phyloP scores from a whole-genome alignment of 2,113 vertebrate species.

The Pomatorhinus ruficollis region DNA sequence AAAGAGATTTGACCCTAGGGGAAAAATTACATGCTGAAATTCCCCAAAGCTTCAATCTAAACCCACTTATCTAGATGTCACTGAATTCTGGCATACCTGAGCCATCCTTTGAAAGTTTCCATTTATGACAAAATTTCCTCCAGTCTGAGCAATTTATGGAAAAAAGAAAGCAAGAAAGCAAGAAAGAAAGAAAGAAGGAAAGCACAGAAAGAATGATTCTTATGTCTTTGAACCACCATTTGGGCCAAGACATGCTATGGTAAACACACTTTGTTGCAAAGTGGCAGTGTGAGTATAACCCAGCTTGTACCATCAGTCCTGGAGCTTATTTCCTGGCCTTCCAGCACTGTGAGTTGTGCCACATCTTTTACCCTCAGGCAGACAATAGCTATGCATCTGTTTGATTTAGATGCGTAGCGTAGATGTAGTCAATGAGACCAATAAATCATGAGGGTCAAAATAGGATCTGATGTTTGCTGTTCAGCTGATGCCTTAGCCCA shows the following conservation, averaged over 20 bases:
- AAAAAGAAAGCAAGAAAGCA: background rate
- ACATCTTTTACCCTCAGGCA: background rate
- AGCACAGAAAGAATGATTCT: background rate
- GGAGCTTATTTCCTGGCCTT: background rate
- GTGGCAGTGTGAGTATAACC: background rate
- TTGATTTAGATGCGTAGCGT: background rate
- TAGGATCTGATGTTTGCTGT: background rate
- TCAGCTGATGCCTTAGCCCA: background rate
- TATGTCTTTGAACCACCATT: background rate
- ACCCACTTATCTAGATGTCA: background rate
- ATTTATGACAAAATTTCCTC: background rate
- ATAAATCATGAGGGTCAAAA: background rate
- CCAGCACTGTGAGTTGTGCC: accelerated
- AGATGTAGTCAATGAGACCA: background rate
- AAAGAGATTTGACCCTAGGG: background rate
- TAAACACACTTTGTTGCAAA: background rate
- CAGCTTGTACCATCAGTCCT: background rate
- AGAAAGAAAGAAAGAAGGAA: too few relatives aligned
- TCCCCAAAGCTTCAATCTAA: background rate
- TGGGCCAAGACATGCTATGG: accelerated
- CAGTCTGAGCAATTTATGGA: background rate
- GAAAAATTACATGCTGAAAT: background rate
- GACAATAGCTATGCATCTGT: background rate
- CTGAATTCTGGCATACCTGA: background rate
- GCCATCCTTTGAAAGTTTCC: background rate